Evolutionary conservation across 2,888 invertebrate genomes (phyloP), one percentile per base, ranked within the genome.

Genomic region (Brachypalpus laphriformis): DNA sequence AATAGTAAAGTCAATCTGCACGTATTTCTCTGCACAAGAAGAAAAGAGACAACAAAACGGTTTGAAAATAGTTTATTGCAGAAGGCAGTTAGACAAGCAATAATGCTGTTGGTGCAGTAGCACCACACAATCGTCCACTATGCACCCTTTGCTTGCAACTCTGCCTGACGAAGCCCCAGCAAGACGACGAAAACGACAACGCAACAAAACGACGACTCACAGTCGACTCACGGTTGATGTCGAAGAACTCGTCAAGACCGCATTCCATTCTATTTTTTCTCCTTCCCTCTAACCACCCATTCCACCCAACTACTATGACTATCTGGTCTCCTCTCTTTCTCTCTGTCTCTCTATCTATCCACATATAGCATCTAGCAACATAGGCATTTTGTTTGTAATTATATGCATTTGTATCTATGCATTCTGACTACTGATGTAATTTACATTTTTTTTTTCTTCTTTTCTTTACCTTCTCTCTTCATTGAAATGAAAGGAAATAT

Each of bases 391-490:
- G 75, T 85, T 71, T 66, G 81, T 85, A 85, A 85, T 85, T 81
- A 85, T 85, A 85, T 85, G 81, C 85, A 85, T 85, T 85, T 81
- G 81, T 85, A 85, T 85, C 85, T 85, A 85, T 85, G 85, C 81
- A 81, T 85, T 85, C 85, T 81, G 81, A 81, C 81, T 81, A 81
- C 85, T 85, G 85, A 85, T 81, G 85, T 85, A 85, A 85, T 81
- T 81, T 66, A 80, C 37, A 42, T 66, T 25, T 75, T 70, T 75
- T 59, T 40, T 40, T 40, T 22, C 37, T 22, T 16, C 20, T 59
- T 45, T 25, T 25, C 18, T 63, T 28, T 49, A 34, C 37, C 14
- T 47, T 40, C 59, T n/a, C n/a, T 40, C 3, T 25, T 28, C 18
- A 70, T 59, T 54, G 18, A 81, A 81, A 56, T 70, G 75, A 76